A percentile compares a stretch with the other conserved stretches of the same genome.
Evolutionary conservation across 2,797 vertebrate genomes (phyloP).

Genomic region (Sebastes oblongus): DNA sequence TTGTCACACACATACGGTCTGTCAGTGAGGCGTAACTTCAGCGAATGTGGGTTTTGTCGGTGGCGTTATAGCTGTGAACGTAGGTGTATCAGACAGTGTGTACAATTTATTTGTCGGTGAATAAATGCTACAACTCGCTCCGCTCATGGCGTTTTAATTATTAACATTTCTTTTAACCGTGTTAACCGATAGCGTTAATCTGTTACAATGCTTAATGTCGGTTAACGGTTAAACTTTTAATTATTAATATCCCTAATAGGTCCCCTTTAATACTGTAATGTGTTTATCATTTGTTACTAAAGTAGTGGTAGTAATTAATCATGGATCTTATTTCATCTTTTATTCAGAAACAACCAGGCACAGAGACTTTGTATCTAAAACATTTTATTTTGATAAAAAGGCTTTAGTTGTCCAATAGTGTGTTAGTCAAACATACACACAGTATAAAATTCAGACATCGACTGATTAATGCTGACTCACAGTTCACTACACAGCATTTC

Average conservation of each 20-base stretch:
- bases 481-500: background rate
- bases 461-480: background rate
- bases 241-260: too few relatives aligned
- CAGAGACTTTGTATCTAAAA: background rate
- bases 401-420: background rate
- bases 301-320: background rate
- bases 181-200: rapidly evolving
- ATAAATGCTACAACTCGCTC: too few relatives aligned
- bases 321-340: background rate
- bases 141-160: too few relatives aligned
- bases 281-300: background rate
- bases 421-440: background rate
- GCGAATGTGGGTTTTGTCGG: too few relatives aligned
- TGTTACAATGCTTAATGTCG: too few relatives aligned
- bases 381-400: conserved; percentile 27
- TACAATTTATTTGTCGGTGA: too few relatives aligned
- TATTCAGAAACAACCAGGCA: background rate
- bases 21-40: too few relatives aligned
- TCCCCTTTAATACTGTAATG: background rate
- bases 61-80: too few relatives aligned
- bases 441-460: background rate
- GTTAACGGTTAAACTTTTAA: too few relatives aligned
- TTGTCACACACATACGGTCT: too few relatives aligned
- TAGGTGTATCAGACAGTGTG: too few relatives aligned
- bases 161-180: too few relatives aligned